These are phyloP conservation scores for Sylvietta virens DNA, from an alignment of 2,113 vertebrate genomes.

Conservation along the genomic window DNA sequence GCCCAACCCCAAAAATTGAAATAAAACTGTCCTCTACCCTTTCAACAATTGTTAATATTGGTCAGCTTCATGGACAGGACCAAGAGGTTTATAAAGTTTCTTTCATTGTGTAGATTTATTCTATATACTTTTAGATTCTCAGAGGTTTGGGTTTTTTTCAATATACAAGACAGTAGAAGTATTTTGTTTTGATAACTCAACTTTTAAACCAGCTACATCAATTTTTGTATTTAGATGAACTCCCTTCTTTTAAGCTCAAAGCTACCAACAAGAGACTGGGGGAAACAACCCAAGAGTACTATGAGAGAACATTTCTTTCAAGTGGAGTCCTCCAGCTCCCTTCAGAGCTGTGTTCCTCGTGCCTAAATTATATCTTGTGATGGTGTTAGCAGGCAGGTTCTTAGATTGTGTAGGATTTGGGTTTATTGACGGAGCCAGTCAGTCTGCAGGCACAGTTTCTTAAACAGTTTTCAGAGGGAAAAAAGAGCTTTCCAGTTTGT, in stretches of 20 bases:
- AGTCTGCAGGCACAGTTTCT: not conserved
- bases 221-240: not conserved
- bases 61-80: not conserved
- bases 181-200: not conserved
- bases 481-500: not conserved
- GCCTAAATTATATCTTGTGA: not conserved
- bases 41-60: not conserved
- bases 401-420: not conserved
- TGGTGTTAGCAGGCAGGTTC: not conserved
- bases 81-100: not conserved
- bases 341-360: constrained; percentile 16
- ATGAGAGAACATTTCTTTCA: not conserved
- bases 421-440: constrained; percentile 9
- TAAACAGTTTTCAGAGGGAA: not conserved
- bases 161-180: not conserved
- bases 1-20: not conserved
- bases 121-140: not conserved
- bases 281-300: not conserved
- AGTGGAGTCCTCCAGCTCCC: not conserved
- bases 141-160: not conserved
- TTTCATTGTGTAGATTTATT: not conserved
- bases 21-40: not conserved
- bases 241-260: not conserved
- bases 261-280: not conserved
- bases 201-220: not conserved